phyloP scores from a whole-genome alignment of 2,888 invertebrate species.

The Phengaris alcon region DNA sequence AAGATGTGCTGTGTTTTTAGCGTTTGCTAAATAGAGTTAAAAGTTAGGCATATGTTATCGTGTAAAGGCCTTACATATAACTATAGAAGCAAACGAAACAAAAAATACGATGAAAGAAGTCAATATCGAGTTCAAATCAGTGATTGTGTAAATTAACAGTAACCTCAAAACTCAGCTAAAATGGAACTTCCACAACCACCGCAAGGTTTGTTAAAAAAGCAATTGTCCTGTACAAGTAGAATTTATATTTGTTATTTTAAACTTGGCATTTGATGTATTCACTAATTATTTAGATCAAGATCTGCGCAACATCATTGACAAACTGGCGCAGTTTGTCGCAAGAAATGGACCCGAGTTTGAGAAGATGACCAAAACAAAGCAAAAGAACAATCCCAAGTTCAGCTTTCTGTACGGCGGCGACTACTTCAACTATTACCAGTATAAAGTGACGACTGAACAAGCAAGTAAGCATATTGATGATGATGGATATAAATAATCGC shows the following conservation, averaged over 20 bases:
- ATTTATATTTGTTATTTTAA: constrained; percentile 19
- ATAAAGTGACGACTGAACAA: constrained; percentile 96
- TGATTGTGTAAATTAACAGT: constrained; percentile 39
- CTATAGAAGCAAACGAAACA: constrained; percentile 1
- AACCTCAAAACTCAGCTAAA: constrained; percentile 63
- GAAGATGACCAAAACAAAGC: constrained; percentile 98
- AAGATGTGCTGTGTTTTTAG: not conserved
- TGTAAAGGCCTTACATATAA: not conserved
- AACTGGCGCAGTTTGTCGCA: constrained; percentile 98
- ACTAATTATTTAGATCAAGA: constrained; percentile 86
- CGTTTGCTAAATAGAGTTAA: constrained; percentile 4
- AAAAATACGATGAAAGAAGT: constrained; percentile 23
- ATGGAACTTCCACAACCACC: constrained; percentile 80
- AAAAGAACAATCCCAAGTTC: constrained; percentile 98
- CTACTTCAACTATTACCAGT: constrained; percentile 97
- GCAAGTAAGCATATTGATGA: constrained; percentile 85
- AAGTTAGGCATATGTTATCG: not conserved
- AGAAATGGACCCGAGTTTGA: constrained; percentile 99
- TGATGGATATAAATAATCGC: constrained; percentile 59
- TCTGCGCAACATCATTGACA: constrained; percentile 97
- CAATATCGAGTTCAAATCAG: constrained; percentile 11
- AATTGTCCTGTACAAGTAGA: not conserved
- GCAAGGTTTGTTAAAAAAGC: constrained; percentile 70
- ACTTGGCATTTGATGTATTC: constrained; percentile 11
- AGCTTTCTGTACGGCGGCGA: constrained; percentile 98